Evolutionary conservation across 2,797 vertebrate genomes (phyloP).

Genomic region (Sphaeramia orbicularis): DNA sequence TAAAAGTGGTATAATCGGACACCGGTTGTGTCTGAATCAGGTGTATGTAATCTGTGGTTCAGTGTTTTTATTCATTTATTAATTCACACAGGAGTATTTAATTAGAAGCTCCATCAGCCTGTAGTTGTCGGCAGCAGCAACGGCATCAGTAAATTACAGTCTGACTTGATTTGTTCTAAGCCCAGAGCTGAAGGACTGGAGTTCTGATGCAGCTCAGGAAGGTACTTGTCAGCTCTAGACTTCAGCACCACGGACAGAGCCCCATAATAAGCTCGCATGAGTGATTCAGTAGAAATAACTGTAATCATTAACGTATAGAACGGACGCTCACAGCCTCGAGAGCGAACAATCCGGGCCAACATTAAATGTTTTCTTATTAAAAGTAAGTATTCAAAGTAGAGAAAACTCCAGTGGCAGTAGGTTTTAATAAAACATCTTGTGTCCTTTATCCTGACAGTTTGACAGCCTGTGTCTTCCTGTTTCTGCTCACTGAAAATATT

Average conservation of each 20-base stretch:
- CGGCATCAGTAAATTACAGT: conserved; percentile 1
- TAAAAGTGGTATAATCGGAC: background rate
- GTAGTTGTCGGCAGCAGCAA: conserved; percentile 3
- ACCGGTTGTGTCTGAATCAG: background rate
- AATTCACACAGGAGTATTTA: conserved; percentile 21
- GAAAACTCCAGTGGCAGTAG: background rate
- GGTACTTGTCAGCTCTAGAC: background rate
- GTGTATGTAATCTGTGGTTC: background rate
- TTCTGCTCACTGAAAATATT: background rate
- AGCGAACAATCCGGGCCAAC: background rate
- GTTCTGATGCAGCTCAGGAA: background rate
- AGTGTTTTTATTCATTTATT: conserved; percentile 22
- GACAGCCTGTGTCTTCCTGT: background rate
- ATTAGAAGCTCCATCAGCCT: conserved; percentile 4
- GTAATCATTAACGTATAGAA: background rate
- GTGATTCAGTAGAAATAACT: background rate
- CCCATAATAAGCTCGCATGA: background rate
- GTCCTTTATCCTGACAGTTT: background rate
- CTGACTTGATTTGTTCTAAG: conserved; percentile 16
- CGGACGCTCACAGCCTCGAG: background rate
- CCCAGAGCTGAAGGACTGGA: conserved; percentile 1
- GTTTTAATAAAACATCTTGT: background rate
- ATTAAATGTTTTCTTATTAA: conserved; percentile 4
- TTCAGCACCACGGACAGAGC: conserved; percentile 64
- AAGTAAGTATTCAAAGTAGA: conserved; percentile 1